A percentile compares a stretch with the other conserved stretches of the same genome.
Conservation (phyloP, 2,888 invertebrate species). For the Didymodactylos carnosus region DNA sequence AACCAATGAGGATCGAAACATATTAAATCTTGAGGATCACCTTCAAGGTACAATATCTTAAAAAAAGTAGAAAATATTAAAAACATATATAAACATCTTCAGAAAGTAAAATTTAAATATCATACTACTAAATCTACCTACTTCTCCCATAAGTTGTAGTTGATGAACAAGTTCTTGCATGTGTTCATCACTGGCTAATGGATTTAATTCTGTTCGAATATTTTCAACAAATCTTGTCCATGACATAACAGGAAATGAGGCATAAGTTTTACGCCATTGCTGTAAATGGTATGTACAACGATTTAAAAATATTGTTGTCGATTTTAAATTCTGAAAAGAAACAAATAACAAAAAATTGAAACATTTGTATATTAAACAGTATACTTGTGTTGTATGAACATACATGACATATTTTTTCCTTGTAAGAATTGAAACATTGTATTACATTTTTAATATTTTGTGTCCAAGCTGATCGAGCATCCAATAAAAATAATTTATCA, state of each 20-base stretch:
- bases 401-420: constrained; percentile 40
- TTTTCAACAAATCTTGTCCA: constrained; percentile 43
- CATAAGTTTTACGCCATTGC: constrained; percentile 22
- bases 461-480: constrained; percentile 45
- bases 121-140: constrained; percentile 24
- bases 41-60: not conserved
- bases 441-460: constrained; percentile 45
- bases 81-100: not conserved
- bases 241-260: constrained; percentile 45
- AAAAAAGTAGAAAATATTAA: not conserved
- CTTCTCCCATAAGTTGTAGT: constrained; percentile 47
- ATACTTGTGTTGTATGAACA: too few relatives aligned
- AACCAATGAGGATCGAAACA: constrained; percentile 13
- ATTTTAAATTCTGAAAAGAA: constrained; percentile 41
- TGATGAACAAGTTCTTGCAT: constrained; percentile 45
- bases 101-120: too few relatives aligned
- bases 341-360: too few relatives aligned
- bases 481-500: constrained; percentile 42
- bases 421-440: constrained; percentile 39
- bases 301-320: constrained; percentile 44
- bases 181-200: constrained; percentile 46
- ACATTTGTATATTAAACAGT: too few relatives aligned
- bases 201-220: constrained; percentile 43
- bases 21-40: not conserved
- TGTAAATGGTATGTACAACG: not conserved